Conservation (phyloP, 2,113 vertebrate species). For the Balaeniceps rex region DNA sequence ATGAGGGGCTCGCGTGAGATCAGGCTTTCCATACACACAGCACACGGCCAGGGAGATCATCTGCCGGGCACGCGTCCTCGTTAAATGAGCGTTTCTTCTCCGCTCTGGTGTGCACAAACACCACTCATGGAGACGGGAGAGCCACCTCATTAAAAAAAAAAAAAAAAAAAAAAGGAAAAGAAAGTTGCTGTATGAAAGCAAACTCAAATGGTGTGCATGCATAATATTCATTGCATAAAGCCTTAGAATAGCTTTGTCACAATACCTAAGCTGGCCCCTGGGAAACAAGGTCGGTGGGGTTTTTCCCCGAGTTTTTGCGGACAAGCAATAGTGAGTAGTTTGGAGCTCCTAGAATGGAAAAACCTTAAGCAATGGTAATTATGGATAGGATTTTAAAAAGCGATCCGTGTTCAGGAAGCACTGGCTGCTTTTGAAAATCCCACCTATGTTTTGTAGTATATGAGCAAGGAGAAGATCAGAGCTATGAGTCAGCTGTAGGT, state of each 20-base stretch:
- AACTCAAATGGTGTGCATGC: neutral
- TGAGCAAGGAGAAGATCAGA: constrained; percentile 3
- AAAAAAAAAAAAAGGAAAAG: neutral
- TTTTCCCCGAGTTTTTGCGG: neutral
- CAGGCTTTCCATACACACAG: neutral
- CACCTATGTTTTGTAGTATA: neutral
- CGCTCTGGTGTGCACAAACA: fast-evolving
- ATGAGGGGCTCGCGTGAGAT: neutral
- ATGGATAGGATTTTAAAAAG: neutral
- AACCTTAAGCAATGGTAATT: neutral
- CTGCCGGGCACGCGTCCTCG: fast-evolving
- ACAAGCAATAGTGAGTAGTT: neutral
- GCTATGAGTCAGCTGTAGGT: neutral
- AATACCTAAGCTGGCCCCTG: neutral
- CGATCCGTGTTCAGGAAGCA: neutral
- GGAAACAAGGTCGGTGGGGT: neutral
- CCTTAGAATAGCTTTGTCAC: neutral
- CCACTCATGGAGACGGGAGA: neutral
- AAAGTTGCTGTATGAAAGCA: neutral
- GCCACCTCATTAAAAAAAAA: neutral
- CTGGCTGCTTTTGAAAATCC: neutral
- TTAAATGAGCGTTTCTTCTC: neutral
- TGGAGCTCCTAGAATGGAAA: neutral
- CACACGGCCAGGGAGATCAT: neutral
- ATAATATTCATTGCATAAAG: neutral